phyloP scores from a whole-genome alignment of 2,888 invertebrate genomes.

The Terebella lapidaria region DNA sequence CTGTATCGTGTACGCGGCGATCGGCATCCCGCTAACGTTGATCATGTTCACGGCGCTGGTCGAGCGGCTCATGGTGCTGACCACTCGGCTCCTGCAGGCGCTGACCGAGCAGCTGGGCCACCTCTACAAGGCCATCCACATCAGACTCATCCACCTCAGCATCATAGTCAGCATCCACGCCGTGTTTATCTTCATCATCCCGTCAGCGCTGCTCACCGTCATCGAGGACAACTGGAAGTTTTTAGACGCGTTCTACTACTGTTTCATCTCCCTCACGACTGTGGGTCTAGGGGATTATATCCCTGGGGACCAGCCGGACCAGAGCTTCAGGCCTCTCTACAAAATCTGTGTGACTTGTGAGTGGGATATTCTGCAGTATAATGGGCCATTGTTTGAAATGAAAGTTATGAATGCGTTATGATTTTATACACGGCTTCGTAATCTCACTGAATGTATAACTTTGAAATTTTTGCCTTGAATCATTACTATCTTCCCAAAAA shows the following conservation, averaged over 20 bases:
- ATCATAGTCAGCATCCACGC: slow-evolving; percentile 59
- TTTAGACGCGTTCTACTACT: slow-evolving; percentile 83
- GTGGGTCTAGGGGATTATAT: slow-evolving; percentile 84
- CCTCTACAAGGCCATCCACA: slow-evolving; percentile 51
- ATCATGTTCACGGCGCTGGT: slow-evolving; percentile 77
- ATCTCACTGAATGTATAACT: too few relatives aligned
- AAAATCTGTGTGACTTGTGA: slow-evolving; percentile 76
- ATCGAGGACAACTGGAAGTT: slow-evolving; percentile 79
- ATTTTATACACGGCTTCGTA: too few relatives aligned
- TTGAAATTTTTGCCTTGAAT: too few relatives aligned
- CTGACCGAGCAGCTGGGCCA: slow-evolving; percentile 31
- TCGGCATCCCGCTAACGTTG: slow-evolving; percentile 80
- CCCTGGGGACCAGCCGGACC: slow-evolving; percentile 73
- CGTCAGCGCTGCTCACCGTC: slow-evolving; percentile 69
- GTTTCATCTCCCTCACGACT: slow-evolving; percentile 84
- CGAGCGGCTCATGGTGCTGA: slow-evolving; percentile 72
- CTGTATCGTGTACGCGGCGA: slow-evolving; percentile 77
- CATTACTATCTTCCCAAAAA: too few relatives aligned
- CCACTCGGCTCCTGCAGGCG: slow-evolving; percentile 62
- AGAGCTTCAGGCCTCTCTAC: slow-evolving; percentile 73
- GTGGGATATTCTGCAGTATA: too few relatives aligned
- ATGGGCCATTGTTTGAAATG: too few relatives aligned
- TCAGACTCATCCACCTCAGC: slow-evolving; percentile 70
- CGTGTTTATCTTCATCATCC: slow-evolving; percentile 68
- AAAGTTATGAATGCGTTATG: too few relatives aligned